phyloP scores from a whole-genome alignment of 2,888 invertebrate species.

The Mycalesis mineus region DNA sequence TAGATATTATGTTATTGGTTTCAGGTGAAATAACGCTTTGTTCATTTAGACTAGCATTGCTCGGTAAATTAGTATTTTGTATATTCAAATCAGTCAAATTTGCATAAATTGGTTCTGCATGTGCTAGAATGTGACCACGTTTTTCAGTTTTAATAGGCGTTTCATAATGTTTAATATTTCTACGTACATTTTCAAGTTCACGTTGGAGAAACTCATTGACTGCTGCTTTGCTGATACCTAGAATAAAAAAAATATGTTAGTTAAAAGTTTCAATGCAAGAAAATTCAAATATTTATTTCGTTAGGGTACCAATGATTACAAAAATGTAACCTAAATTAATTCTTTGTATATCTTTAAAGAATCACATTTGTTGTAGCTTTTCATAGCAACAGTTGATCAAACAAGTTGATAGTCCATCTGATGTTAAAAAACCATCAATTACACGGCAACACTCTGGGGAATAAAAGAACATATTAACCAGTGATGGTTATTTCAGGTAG shows the following conservation, averaged over 20 bases:
- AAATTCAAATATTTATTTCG: no score
- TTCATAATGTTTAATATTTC: conserved; percentile 43
- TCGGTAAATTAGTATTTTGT: conserved; percentile 15
- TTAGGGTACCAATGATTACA: no score
- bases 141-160: conserved; percentile 26
- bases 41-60: conserved; percentile 15
- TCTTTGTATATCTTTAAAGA: no score
- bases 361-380: no score
- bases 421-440: no score
- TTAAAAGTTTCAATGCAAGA: no score
- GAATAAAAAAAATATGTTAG: background rate
- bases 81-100: conserved; percentile 39
- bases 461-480: no score
- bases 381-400: no score
- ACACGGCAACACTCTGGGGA: no score
- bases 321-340: no score
- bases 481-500: no score
- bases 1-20: background rate
- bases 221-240: conserved; percentile 56
- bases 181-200: conserved; percentile 66
- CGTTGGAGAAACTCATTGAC: conserved; percentile 59
- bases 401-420: no score
- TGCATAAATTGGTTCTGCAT: conserved; percentile 52
- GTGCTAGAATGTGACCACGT: background rate
- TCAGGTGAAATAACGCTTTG: conserved; percentile 18